Conservation (phyloP, 2,888 invertebrate genomes). For the Ypsolopha scabrella region DNA sequence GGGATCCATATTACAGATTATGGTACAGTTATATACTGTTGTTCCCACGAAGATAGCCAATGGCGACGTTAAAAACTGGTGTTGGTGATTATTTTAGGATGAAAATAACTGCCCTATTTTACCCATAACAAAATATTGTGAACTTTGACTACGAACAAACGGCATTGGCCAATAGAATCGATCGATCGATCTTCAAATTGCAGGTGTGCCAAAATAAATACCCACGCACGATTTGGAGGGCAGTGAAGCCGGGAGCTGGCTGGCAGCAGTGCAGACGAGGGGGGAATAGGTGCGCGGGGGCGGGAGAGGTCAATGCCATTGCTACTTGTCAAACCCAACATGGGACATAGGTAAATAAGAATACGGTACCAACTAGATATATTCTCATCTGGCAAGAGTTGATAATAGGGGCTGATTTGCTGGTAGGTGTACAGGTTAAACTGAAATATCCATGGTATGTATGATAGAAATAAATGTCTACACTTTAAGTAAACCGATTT, state of each 20-base stretch:
- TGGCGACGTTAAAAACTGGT: no score
- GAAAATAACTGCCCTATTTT: no score
- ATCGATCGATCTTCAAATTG: conserved; percentile 10
- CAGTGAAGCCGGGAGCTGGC: conserved; percentile 8
- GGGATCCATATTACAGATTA: no score
- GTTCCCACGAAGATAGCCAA: no score
- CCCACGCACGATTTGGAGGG: conserved; percentile 18
- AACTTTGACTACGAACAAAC: neutral
- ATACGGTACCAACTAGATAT: neutral
- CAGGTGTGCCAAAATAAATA: conserved; percentile 22
- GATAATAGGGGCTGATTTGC: no score
- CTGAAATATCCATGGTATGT: no score
- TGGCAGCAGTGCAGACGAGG: conserved; percentile 15
- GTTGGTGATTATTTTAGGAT: no score
- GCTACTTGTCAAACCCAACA: conserved; percentile 18
- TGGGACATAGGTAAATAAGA: neutral
- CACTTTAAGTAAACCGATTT: no score
- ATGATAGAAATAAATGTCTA: no score
- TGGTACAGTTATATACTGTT: no score
- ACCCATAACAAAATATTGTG: neutral
- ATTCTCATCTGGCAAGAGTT: no score
- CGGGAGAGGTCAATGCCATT: conserved; percentile 25
- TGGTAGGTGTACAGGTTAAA: no score
- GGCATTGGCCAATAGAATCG: conserved; percentile 4
- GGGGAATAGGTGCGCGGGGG: conserved; percentile 5